These are phyloP conservation scores for Pluvialis apricaria DNA, from an alignment of 2,113 vertebrate genomes.

Conservation along the genomic window DNA sequence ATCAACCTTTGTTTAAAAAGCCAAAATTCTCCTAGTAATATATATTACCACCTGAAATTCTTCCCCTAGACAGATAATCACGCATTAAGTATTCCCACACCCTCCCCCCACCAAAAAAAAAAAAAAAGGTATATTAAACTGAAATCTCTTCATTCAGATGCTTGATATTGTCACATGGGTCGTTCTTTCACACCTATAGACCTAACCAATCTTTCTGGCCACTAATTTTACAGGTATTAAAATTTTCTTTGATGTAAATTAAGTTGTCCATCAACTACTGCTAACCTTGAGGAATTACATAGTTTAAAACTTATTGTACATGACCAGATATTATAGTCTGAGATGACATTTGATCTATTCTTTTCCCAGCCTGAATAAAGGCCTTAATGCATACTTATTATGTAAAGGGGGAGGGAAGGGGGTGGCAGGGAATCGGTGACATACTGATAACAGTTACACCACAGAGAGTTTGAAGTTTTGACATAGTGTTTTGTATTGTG, in stretches of 20 bases:
- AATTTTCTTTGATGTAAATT: neutral
- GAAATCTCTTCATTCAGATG: neutral
- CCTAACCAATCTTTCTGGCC: neutral
- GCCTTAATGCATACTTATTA: neutral
- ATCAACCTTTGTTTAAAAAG: neutral
- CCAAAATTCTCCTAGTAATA: neutral
- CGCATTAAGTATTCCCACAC: neutral
- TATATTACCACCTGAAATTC: neutral
- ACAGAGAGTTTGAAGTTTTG: neutral
- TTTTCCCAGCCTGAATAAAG: neutral
- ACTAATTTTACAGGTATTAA: neutral
- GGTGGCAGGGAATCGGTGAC: neutral
- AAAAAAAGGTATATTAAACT: neutral
- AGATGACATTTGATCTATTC: neutral
- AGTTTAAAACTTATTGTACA: neutral
- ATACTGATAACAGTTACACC: neutral
- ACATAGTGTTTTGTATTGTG: neutral
- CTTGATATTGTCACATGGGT: neutral
- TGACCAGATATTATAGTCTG: neutral
- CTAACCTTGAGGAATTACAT: neutral
- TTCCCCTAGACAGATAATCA: neutral
- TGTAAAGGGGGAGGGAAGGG: neutral
- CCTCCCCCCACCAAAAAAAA: fast-evolving
- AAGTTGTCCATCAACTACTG: neutral
- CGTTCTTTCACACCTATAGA: neutral